Evolutionary conservation across 2,113 vertebrate species (phyloP), one percentile per base, ranked within the genome.

Genomic region (Mugil cephalus): DNA sequence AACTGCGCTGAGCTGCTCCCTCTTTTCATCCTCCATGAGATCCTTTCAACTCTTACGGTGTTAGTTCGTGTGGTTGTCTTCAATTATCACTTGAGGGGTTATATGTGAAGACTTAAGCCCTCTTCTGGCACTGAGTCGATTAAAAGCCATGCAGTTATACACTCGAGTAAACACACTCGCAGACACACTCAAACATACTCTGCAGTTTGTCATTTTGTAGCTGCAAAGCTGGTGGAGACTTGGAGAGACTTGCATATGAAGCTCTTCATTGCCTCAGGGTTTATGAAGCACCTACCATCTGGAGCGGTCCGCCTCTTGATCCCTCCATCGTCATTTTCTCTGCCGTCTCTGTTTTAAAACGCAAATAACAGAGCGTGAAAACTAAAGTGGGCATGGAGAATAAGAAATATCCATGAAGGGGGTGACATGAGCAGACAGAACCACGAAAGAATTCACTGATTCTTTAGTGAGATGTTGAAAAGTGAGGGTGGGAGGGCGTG

Each of bases 401-500:
- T 0, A 39, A 59, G 35, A 42, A 68, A 42, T 53, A 46, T 66
- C n/a, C 59, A 19, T 38, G 8, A 69, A 64, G 36, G 45, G 39
- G 39, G 1, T 10, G 0, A 14, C 1, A 1, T 10, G n/a, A 67
- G 74, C 55, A 68, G 63, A 40, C 5, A 19, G 15, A 30, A 56
- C 1, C 18, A 48, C 19, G 6, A 47, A 17, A 10, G 19, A 7
- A 7, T 35, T 11, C 36, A 46, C n/a, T n/a, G n/a, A 14, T 15
- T 36, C 0, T 34, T 71, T 7, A 8, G 21, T 30, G 45, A 46
- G 30, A 71, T 24, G 24, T 43, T 18, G 39, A 21, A 18, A 61
- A 61, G 38, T 38, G 15, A 64, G 24, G 65, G 69, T 67, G 76
- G 80, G 80, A 12, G 69, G 51, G 17, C 7, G 74, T 47, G 48